These are phyloP conservation scores for Ochropleura leucogaster DNA, from an alignment of 2,888 invertebrate genomes.

Conservation along the genomic window DNA sequence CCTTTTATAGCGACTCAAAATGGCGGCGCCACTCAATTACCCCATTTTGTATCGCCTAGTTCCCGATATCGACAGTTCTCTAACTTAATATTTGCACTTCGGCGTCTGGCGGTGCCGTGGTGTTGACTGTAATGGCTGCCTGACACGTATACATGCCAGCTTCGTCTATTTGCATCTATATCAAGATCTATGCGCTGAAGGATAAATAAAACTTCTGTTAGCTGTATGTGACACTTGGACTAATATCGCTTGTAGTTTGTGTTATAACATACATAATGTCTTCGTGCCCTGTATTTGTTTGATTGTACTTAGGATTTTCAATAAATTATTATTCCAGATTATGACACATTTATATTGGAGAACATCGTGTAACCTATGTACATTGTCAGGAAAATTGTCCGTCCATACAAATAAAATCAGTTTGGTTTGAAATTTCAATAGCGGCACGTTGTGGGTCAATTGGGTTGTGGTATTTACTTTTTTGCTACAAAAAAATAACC, in stretches of 20 bases:
- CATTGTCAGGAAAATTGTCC: neutral
- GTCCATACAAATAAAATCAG: neutral
- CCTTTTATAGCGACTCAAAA: constrained; percentile 10
- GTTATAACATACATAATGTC: neutral
- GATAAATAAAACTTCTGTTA: constrained; percentile 15
- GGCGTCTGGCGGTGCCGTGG: constrained; percentile 23
- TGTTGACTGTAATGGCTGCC: constrained; percentile 57
- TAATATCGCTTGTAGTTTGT: neutral
- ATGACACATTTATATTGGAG: neutral
- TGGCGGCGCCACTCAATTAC: constrained; percentile 17
- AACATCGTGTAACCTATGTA: neutral
- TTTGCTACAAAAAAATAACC: neutral
- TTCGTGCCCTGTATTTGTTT: neutral
- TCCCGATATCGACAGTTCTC: constrained; percentile 47
- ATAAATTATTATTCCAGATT: neutral
- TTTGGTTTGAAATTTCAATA: neutral
- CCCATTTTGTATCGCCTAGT: constrained; percentile 29
- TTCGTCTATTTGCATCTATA: constrained; percentile 22
- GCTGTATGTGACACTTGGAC: neutral
- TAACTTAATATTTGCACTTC: constrained; percentile 48
- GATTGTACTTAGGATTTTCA: neutral
- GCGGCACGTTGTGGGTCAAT: neutral
- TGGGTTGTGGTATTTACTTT: neutral
- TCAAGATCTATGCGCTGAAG: constrained; percentile 15
- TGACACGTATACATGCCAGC: constrained; percentile 29